Conservation (phyloP, 2,113 vertebrate species). For the Tragelaphus buxtoni region DNA sequence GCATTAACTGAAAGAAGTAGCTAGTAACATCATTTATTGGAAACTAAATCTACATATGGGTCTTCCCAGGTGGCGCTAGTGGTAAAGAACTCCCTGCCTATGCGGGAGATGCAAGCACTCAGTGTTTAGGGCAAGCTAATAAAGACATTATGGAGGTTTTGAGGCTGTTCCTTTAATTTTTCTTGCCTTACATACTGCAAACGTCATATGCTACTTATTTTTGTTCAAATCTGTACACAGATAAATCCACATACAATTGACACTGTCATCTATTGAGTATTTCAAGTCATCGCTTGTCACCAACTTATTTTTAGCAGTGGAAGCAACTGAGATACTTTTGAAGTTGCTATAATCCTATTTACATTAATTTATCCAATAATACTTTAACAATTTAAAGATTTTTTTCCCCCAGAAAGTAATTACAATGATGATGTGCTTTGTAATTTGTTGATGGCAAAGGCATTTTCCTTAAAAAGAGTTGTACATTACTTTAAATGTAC, state of each 20-base stretch:
- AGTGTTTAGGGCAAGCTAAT: not conserved
- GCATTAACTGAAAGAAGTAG: not conserved
- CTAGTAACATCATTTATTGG: not conserved
- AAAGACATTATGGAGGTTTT: not conserved
- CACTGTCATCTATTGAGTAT: not conserved
- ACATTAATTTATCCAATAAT: not conserved
- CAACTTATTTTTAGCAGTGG: conserved; percentile 2
- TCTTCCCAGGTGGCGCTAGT: not conserved
- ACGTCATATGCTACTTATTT: not conserved
- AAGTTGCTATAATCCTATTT: not conserved
- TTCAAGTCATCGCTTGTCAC: not conserved
- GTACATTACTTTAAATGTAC: not conserved
- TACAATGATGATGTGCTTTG: not conserved
- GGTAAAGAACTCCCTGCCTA: not conserved
- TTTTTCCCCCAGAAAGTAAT: not conserved
- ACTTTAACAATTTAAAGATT: not conserved
- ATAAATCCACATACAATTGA: not conserved
- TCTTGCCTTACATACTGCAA: not conserved
- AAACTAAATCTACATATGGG: not conserved
- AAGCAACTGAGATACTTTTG: not conserved
- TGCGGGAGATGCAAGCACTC: not conserved
- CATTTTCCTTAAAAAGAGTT: not conserved
- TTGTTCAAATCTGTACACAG: not conserved
- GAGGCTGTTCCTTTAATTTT: not conserved
- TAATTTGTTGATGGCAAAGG: not conserved